phyloP scores from a whole-genome alignment of 2,797 vertebrate species.

The Cossypha polioptera region DNA sequence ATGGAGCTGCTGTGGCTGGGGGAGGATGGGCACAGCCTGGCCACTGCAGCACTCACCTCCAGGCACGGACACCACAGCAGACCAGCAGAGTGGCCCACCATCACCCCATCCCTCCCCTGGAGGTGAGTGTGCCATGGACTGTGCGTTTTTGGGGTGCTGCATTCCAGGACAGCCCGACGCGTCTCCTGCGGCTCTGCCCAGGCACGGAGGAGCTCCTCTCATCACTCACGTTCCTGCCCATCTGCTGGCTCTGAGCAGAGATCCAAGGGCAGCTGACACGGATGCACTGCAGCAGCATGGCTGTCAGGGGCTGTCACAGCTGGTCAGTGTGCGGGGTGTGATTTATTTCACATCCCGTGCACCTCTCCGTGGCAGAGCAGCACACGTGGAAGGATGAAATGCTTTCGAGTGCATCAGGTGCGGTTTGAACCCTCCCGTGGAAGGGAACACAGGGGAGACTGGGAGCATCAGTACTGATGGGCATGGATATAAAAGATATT shows the following conservation, averaged over 20 bases:
- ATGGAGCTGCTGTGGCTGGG: not conserved
- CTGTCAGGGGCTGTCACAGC: not conserved
- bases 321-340: not conserved
- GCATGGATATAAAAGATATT: rapidly evolving
- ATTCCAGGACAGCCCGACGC: not conserved
- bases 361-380: not conserved
- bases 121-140: not conserved
- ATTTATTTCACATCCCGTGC: not conserved
- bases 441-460: not conserved
- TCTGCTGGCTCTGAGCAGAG: not conserved
- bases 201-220: not conserved
- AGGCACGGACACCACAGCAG: not conserved
- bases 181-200: not conserved
- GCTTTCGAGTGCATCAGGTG: not conserved
- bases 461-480: not conserved
- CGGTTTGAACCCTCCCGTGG: not conserved
- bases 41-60: not conserved
- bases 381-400: rapidly evolving
- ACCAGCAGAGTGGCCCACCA: not conserved
- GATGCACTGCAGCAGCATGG: not conserved
- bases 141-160: rapidly evolving
- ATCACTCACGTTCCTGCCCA: not conserved
- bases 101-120: rapidly evolving
- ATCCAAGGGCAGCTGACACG: not conserved
- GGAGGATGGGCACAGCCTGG: not conserved